Evolutionary conservation across 1,140 invertebrate species (phyloP).

Genomic region (Hyles euphorbiae): DNA sequence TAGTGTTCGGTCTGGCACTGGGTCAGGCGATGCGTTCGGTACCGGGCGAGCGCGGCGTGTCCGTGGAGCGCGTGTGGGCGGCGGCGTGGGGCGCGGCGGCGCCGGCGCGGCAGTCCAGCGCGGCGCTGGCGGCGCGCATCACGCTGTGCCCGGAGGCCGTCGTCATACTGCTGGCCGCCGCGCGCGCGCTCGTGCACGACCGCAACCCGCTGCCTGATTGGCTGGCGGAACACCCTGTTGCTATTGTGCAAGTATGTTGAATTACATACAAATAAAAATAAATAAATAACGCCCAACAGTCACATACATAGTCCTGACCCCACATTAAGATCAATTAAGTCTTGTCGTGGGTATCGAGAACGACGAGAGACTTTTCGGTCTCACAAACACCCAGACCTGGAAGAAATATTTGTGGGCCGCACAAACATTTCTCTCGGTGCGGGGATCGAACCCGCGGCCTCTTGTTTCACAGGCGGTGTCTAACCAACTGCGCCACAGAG

Average conservation of each 20-base stretch:
- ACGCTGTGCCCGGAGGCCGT: slow-evolving; percentile 94
- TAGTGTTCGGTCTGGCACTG: slow-evolving; percentile 93
- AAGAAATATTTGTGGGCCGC: no score
- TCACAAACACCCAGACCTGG: no score
- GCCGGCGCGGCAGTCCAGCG: slow-evolving; percentile 78
- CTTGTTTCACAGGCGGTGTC: no score
- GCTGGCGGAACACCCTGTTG: slow-evolving; percentile 91
- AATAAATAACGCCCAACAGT: no score
- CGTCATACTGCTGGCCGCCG: slow-evolving; percentile 90
- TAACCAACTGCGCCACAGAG: no score
- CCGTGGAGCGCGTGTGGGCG: slow-evolving; percentile 92
- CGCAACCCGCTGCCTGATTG: slow-evolving; percentile 81
- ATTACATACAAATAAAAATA: background rate
- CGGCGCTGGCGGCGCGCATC: slow-evolving; percentile 85
- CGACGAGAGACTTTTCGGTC: no score
- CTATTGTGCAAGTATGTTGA: slow-evolving; percentile 83
- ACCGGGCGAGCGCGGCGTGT: slow-evolving; percentile 85
- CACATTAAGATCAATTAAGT: no score
- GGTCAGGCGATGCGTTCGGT: slow-evolving; percentile 88
- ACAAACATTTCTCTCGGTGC: no score
- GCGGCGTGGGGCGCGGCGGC: slow-evolving; percentile 91
- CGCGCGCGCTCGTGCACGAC: slow-evolving; percentile 86
- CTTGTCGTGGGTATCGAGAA: no score
- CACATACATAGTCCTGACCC: no score
- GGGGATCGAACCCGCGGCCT: no score